These are phyloP conservation scores for Chloroclysta siterata DNA, from an alignment of 2,888 invertebrate genomes.

Conservation along the genomic window DNA sequence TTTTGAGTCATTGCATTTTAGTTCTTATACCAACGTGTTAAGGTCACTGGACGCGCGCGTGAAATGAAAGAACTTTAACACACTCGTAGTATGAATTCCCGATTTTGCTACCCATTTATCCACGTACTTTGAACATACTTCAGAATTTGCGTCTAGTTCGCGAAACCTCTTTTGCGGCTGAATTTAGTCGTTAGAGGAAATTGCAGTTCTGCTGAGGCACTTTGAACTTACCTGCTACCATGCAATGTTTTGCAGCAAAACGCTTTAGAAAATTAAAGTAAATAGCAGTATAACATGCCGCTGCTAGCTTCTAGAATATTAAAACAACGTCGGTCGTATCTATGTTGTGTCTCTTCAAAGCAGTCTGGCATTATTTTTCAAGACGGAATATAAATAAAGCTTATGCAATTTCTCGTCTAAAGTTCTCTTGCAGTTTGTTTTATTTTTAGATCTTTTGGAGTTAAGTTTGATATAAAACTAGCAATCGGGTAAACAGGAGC, in stretches of 20 bases:
- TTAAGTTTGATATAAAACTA: not conserved
- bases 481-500: not conserved
- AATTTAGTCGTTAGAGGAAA: constrained; percentile 18
- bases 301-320: not conserved
- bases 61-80: too few relatives aligned
- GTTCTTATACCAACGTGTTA: too few relatives aligned
- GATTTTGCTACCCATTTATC: constrained; percentile 4
- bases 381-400: not conserved
- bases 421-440: not conserved
- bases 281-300: not conserved
- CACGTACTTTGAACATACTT: constrained; percentile 11
- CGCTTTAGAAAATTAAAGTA: not conserved
- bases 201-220: constrained; percentile 23
- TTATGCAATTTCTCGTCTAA: not conserved
- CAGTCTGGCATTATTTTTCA: not conserved
- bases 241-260: constrained; percentile 2
- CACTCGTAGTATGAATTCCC: too few relatives aligned
- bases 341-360: not conserved
- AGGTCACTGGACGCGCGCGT: too few relatives aligned
- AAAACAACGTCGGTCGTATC: not conserved
- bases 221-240: not conserved
- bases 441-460: not conserved
- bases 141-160: constrained; percentile 13
- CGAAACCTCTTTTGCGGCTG: constrained; percentile 12
- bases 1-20: too few relatives aligned